A percentile compares a stretch with the other conserved stretches of the same genome.
phyloP scores from a whole-genome alignment of 1,140 invertebrate species.

The Cylas formicarius region DNA sequence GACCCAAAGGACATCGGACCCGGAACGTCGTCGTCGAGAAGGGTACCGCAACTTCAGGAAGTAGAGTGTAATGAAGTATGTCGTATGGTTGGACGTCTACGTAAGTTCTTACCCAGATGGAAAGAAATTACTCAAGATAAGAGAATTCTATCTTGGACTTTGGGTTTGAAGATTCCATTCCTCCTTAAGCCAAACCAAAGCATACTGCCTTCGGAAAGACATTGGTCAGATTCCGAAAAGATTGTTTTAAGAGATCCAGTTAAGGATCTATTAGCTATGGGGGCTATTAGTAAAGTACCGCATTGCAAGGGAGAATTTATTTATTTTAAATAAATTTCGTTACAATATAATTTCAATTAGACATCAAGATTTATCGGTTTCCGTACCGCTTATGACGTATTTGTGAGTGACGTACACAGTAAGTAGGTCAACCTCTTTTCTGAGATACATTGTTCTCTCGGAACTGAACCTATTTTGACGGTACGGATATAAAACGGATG shows the following conservation, averaged over 20 bases:
- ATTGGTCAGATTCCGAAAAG: background rate
- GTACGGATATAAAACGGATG: too few relatives aligned
- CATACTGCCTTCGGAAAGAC: background rate
- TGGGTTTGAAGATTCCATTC: background rate
- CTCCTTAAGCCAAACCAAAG: background rate
- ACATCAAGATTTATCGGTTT: conserved; percentile 22
- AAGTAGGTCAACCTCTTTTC: too few relatives aligned
- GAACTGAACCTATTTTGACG: too few relatives aligned
- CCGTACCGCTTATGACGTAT: too few relatives aligned
- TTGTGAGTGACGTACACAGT: too few relatives aligned
- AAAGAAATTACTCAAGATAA: too few relatives aligned
- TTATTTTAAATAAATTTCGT: conserved; percentile 21
- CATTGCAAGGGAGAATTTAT: conserved; percentile 17
- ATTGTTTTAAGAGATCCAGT: background rate
- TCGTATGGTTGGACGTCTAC: background rate
- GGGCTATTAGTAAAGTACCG: conserved; percentile 4
- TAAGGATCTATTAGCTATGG: conserved; percentile 6
- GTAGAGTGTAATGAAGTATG: too few relatives aligned
- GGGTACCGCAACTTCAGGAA: too few relatives aligned
- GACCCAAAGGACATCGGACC: conserved; percentile 1
- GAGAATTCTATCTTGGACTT: background rate
- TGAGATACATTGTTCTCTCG: too few relatives aligned
- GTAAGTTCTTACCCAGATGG: background rate
- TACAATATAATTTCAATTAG: conserved; percentile 27
- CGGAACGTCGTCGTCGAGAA: background rate